Base-by-base conservation (phyloP, 1,140 invertebrate species). In the Andrena cerasifolii region DNA sequence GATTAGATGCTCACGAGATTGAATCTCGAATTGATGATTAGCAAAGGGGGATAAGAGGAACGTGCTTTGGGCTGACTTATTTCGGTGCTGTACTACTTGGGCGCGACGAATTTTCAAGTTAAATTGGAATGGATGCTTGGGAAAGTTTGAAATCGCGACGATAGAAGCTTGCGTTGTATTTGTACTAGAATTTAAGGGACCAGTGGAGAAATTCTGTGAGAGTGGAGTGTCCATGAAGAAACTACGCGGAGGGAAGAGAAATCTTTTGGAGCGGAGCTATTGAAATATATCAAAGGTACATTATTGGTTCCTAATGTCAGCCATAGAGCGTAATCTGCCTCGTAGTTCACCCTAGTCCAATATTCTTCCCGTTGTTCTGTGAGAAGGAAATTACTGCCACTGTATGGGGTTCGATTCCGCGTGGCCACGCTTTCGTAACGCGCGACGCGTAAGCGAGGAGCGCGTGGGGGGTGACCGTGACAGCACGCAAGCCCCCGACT, bases 271-370 rank as follows among this genome's bases (percentile, higher is more conserved):
- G 21, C 80, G 26, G 62, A 53, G 68, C 54, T 85, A 86, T 86
- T 49, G 85, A n/a, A n/a, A n/a, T n/a, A n/a, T n/a, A n/a, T n/a
- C n/a, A n/a, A n/a, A n/a, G n/a, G n/a, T n/a, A n/a, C n/a, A n/a
- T n/a, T n/a, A n/a, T n/a, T n/a, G n/a, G 85, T 86, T 85, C 66
- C 73, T 66, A 73, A 66, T 76, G 72, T 73, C 82, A 75, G 21
- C 33, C 31, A 40, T 51, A 16, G 24, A 53, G 1, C 12, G 2
- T 54, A 54, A 74, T 66, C 28, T 3, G 12, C 7, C n/a, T 14
- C 59, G 10, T 18, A 3, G 6, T 54, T 33, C 33, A 31, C 14
- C 45, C 18, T 24, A 16, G 31, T 18, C 45, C 33, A 3, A 28
- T 33, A 2, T 3, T 10, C 18, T 10, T 28, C 2, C 0, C 51